Conservation (phyloP, 2,888 invertebrate genomes). For the Apamea sordens region DNA sequence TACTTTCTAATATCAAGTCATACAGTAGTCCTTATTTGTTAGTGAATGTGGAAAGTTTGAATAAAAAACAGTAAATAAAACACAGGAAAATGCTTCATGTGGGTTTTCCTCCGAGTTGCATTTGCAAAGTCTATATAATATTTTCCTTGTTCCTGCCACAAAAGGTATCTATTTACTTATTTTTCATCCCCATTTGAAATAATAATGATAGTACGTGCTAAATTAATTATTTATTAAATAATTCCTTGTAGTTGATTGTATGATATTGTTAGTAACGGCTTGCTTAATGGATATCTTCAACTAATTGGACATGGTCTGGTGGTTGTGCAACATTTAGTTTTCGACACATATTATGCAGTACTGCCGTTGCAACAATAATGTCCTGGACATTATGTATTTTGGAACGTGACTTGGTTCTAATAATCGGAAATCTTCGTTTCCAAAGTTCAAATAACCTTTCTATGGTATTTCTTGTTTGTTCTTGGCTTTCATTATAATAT, state of each 20-base stretch:
- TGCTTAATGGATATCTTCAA: background rate
- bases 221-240: too few relatives aligned
- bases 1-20: background rate
- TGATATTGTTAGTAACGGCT: background rate
- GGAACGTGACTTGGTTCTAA: background rate
- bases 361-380: background rate
- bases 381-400: background rate
- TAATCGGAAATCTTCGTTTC: too few relatives aligned
- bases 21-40: background rate
- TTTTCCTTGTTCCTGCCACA: too few relatives aligned
- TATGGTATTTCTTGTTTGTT: background rate
- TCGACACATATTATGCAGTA: background rate
- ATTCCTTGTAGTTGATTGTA: too few relatives aligned
- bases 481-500: too few relatives aligned
- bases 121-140: background rate
- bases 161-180: background rate
- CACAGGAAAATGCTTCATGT: background rate
- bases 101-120: conserved; percentile 3
- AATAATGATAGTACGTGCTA: too few relatives aligned
- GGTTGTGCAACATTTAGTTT: background rate
- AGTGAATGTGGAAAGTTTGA: background rate
- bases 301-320: background rate
- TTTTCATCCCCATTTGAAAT: background rate
- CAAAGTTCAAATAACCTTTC: background rate
- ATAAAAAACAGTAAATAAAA: background rate